Percentiles rank a stretch among this genome's conserved stretches.
phyloP scores from a whole-genome alignment of 2,888 invertebrate species.

The Ophion slaviceki region DNA sequence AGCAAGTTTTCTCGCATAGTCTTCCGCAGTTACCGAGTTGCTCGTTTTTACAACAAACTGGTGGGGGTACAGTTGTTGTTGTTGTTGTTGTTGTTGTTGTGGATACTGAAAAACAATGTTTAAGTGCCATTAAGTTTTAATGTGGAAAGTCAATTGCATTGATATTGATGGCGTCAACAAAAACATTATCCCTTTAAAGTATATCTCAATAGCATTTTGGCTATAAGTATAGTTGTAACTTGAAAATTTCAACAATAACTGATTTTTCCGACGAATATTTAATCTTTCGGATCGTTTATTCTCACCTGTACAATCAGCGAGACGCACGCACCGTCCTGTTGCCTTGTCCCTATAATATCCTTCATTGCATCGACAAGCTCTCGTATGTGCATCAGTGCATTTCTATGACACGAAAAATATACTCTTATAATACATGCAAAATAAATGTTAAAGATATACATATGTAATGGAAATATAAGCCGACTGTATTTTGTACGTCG shows the following conservation, averaged over 20 bases:
- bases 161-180: too few relatives aligned
- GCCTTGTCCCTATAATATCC: constrained; percentile 29
- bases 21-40: constrained; percentile 47
- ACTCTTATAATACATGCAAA: not conserved
- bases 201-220: too few relatives aligned
- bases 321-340: constrained; percentile 20
- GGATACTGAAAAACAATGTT: not conserved
- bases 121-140: not conserved
- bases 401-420: constrained; percentile 1
- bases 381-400: constrained; percentile 6
- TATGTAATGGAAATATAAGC: not conserved
- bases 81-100: not conserved
- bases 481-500: not conserved
- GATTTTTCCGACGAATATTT: too few relatives aligned
- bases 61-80: not conserved
- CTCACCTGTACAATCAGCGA: constrained; percentile 17
- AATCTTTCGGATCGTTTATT: not conserved
- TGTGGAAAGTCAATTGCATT: too few relatives aligned
- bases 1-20: constrained; percentile 54
- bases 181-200: too few relatives aligned
- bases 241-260: too few relatives aligned
- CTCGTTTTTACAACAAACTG: constrained; percentile 42
- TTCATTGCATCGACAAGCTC: constrained; percentile 38
- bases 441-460: too few relatives aligned
- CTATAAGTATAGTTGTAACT: too few relatives aligned